Evolutionary conservation across 2,797 vertebrate genomes (phyloP).

Genomic region (Molothrus aeneus): DNA sequence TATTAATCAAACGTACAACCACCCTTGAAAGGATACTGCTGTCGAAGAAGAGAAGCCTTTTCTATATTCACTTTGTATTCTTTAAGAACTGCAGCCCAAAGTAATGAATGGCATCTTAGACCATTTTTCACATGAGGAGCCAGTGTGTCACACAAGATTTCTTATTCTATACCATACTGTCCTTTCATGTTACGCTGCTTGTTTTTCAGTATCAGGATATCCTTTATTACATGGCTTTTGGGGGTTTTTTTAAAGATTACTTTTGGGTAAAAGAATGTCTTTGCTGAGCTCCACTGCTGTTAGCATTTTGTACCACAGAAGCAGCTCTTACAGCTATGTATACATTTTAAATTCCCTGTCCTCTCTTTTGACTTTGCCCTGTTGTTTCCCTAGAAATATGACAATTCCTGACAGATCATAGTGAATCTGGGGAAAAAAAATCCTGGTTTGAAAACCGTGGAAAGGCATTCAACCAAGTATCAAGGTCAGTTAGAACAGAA

Average conservation of each 20-base stretch:
- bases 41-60: conserved; percentile 53
- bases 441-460: background rate
- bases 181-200: conserved; percentile 62
- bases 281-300: background rate
- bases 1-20: conserved; percentile 68
- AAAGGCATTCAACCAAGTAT: background rate
- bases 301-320: background rate
- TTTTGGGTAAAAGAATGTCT: conserved; percentile 34
- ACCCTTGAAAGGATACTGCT: conserved; percentile 64
- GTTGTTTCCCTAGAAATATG: background rate
- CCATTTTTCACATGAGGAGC: conserved; percentile 69
- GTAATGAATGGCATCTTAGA: conserved; percentile 69
- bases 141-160: conserved; percentile 64
- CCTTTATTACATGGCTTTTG: background rate
- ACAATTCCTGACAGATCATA: background rate
- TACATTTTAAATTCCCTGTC: background rate
- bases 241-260: background rate
- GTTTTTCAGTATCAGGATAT: conserved; percentile 66
- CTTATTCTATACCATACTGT: conserved; percentile 64
- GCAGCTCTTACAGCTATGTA: background rate
- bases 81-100: conserved; percentile 51
- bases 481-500: background rate
- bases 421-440: background rate
- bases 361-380: background rate
- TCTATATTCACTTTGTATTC: conserved; percentile 68